phyloP scores from a whole-genome alignment of 2,888 invertebrate species.

The Blera fallax region DNA sequence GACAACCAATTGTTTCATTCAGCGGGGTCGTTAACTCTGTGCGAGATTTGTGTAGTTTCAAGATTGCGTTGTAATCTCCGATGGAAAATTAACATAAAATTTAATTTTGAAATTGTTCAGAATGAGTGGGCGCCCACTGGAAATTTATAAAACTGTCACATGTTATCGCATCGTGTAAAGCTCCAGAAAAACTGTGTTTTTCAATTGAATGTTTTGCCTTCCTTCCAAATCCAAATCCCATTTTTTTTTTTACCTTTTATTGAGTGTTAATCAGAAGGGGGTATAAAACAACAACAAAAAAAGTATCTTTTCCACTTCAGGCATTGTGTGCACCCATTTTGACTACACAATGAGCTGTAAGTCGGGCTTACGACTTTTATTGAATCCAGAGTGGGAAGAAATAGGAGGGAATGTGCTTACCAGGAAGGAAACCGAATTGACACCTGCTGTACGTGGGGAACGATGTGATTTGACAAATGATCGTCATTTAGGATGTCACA shows the following conservation, averaged over 20 bases:
- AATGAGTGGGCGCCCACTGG: slow-evolving; percentile 37
- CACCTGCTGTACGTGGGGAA: slow-evolving; percentile 12
- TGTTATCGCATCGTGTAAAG: slow-evolving; percentile 5
- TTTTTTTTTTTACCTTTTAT: not conserved
- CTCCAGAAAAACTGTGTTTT: not conserved
- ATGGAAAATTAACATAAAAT: slow-evolving; percentile 55
- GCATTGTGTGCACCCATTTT: not conserved
- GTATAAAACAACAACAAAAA: not conserved
- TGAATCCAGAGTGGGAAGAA: not conserved
- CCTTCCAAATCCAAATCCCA: not conserved
- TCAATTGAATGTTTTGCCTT: not conserved
- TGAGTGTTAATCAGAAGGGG: not conserved
- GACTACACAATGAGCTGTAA: slow-evolving; percentile 26
- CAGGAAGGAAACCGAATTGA: slow-evolving; percentile 10
- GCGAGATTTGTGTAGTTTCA: not conserved
- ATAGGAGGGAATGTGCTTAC: not conserved
- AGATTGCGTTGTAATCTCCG: slow-evolving; percentile 18
- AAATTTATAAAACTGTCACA: not conserved
- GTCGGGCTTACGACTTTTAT: slow-evolving; percentile 1
- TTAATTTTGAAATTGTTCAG: slow-evolving; percentile 52
- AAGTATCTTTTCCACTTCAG: not conserved
- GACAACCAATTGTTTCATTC: slow-evolving; percentile 59
- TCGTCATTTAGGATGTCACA: slow-evolving; percentile 46
- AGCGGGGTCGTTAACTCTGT: slow-evolving; percentile 53
- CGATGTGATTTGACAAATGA: slow-evolving; percentile 52